Conservation (phyloP, 2,797 vertebrate genomes). For the Kryptopterus vitreolus region DNA sequence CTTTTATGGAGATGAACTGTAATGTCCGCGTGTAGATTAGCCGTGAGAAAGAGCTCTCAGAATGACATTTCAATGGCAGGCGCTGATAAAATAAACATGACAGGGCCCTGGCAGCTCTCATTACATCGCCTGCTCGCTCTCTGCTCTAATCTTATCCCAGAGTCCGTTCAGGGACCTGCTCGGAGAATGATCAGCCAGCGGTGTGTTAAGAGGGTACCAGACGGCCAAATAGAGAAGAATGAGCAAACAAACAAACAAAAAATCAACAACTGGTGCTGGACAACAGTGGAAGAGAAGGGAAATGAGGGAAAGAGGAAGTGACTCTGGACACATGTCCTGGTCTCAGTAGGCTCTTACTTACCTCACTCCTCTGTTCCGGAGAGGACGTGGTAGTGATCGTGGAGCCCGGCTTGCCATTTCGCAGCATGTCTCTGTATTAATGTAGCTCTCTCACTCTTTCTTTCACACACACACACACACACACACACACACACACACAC, state of each 20-base stretch:
- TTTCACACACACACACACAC: constrained; percentile 18
- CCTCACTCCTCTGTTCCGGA: constrained; percentile 67
- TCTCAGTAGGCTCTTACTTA: constrained; percentile 58
- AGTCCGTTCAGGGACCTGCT: constrained; percentile 38
- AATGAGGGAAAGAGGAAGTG: constrained; percentile 1
- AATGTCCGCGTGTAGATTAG: constrained; percentile 42
- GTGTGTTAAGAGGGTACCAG: constrained; percentile 31
- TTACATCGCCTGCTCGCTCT: constrained; percentile 56
- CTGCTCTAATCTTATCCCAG: constrained; percentile 55
- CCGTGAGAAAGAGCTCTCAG: constrained; percentile 36
- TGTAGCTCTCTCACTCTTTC: constrained; percentile 36
- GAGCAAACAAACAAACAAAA: background rate
- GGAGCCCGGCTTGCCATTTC: constrained; percentile 64
- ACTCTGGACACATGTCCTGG: background rate
- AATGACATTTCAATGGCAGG: constrained; percentile 60
- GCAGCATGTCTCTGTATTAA: constrained; percentile 71
- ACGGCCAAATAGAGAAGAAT: background rate
- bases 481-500: constrained; percentile 36
- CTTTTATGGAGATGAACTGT: constrained; percentile 34
- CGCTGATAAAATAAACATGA: constrained; percentile 78
- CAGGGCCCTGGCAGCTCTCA: constrained; percentile 62
- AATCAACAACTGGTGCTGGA: background rate
- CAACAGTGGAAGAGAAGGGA: background rate
- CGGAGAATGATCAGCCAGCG: constrained; percentile 38
- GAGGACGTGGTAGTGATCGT: constrained; percentile 70